Conservation (phyloP, 1,140 invertebrate species). For the Cyrtorhinus lividipennis region DNA sequence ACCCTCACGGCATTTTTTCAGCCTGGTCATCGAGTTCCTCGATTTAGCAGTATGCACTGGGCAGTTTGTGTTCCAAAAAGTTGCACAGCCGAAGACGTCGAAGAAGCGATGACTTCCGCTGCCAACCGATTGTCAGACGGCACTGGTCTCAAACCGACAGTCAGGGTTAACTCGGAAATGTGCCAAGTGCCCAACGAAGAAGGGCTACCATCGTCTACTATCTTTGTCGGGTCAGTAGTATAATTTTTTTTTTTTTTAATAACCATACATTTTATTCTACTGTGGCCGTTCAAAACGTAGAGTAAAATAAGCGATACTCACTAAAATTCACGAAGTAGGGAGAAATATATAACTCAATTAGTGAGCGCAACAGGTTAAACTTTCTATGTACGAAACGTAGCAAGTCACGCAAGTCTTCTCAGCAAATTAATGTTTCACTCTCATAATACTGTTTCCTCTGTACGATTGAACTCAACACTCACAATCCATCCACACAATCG, state of each 20-base stretch:
- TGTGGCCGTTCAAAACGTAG: background rate
- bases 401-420: too few species aligned
- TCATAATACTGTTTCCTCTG: too few species aligned
- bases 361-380: too few species aligned
- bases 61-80: constrained; percentile 43
- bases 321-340: too few species aligned
- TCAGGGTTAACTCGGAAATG: constrained; percentile 42
- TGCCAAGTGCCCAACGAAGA: constrained; percentile 32
- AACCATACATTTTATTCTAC: background rate
- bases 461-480: too few species aligned
- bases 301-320: constrained; percentile 6
- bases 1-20: too few species aligned
- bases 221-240: constrained; percentile 21
- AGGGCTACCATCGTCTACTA: constrained; percentile 16
- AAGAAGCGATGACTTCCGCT: constrained; percentile 35
- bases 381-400: too few species aligned
- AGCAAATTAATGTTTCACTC: too few species aligned
- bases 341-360: too few species aligned
- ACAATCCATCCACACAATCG: too few species aligned
- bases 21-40: constrained; percentile 48
- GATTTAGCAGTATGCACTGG: constrained; percentile 45
- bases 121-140: constrained; percentile 31
- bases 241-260: background rate
- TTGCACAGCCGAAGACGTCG: constrained; percentile 39
- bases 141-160: constrained; percentile 36